Evolutionary conservation across 2,888 invertebrate genomes (phyloP).

Genomic region (Vanessa cardui): DNA sequence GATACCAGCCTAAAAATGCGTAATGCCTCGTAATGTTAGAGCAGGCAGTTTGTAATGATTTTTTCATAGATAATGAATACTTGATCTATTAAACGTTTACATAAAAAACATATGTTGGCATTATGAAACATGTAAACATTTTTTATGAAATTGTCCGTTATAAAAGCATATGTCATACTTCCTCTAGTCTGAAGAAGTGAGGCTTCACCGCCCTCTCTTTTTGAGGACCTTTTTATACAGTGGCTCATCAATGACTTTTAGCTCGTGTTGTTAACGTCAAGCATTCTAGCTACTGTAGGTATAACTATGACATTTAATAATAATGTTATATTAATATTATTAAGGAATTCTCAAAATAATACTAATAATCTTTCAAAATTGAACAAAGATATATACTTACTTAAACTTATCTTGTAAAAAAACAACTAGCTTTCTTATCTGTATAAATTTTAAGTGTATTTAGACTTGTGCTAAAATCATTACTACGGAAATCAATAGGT

Average conservation of each 20-base stretch:
- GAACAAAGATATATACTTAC: no score
- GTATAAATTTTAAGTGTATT: no score
- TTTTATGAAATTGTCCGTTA: neutral
- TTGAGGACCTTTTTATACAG: slow-evolving; percentile 28
- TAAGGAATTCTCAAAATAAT: no score
- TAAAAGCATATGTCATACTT: slow-evolving; percentile 13
- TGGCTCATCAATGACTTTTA: slow-evolving; percentile 34
- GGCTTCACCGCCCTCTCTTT: slow-evolving; percentile 29
- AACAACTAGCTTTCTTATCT: no score
- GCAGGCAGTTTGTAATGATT: no score
- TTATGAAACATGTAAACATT: neutral
- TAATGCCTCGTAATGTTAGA: no score
- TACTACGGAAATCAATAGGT: neutral
- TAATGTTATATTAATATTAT: no score
- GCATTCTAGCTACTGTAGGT: neutral
- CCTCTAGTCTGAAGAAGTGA: slow-evolving; percentile 20
- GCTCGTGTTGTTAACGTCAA: slow-evolving; percentile 26
- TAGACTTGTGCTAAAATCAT: no score
- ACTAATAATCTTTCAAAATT: no score
- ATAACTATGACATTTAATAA: neutral
- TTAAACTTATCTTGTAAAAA: no score
- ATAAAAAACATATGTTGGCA: neutral
- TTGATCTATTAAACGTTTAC: neutral
- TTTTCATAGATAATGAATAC: neutral
- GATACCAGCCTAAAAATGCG: no score